Evolutionary conservation across 2,888 invertebrate genomes (phyloP).

Genomic region (Oeneis ivallda): DNA sequence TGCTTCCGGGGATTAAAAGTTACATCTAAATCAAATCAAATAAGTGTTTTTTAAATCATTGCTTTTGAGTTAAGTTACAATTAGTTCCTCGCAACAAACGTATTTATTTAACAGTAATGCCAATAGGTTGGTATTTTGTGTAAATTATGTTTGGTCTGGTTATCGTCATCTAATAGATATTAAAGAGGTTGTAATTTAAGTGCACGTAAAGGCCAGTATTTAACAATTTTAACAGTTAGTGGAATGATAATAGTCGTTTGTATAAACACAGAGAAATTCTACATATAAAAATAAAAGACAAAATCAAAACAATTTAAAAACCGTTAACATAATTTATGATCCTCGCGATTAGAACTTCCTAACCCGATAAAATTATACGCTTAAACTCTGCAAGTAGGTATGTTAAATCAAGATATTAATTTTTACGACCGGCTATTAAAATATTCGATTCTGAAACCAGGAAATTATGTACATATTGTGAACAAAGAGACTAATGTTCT

Average conservation of each 20-base stretch:
- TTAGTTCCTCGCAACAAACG: background rate
- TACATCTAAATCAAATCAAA: no score
- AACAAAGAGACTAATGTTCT: conserved; percentile 30
- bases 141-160: conserved; percentile 11
- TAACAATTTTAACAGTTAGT: background rate
- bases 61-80: background rate
- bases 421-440: conserved; percentile 33
- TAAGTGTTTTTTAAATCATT: no score
- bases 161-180: conserved; percentile 17
- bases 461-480: conserved; percentile 25
- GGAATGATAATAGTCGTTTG: background rate
- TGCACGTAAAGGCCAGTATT: background rate
- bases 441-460: conserved; percentile 27
- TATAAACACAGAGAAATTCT: background rate
- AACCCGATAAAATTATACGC: conserved; percentile 34
- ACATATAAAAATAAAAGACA: conserved; percentile 2
- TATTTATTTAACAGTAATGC: conserved; percentile 1
- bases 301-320: conserved; percentile 31
- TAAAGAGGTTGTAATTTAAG: conserved; percentile 14
- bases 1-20: no score
- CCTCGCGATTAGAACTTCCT: conserved; percentile 30
- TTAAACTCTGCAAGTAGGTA: conserved; percentile 19
- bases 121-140: conserved; percentile 1
- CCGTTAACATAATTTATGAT: conserved; percentile 28
- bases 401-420: conserved; percentile 31